Evolutionary conservation across 2,797 vertebrate genomes (phyloP).

Genomic region (Oceanodroma leucorhoa): DNA sequence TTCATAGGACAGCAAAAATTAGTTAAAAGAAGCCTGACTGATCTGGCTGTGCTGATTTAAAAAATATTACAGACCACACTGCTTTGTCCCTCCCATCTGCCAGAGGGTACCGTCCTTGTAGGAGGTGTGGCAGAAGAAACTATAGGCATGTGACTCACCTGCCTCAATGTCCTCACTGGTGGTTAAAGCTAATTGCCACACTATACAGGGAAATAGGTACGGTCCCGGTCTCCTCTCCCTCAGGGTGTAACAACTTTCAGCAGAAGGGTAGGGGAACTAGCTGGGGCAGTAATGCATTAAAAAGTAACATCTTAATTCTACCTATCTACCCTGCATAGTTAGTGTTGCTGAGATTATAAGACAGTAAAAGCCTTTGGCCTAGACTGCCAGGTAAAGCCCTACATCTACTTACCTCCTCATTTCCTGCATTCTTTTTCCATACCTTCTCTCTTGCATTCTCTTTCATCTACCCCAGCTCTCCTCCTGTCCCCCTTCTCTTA

Average conservation of each 20-base stretch:
- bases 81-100: neutral
- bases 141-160: neutral
- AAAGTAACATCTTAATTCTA: neutral
- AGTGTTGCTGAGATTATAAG: neutral
- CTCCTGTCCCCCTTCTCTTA: neutral
- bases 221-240: neutral
- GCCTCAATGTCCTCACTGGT: neutral
- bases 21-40: neutral
- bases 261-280: neutral
- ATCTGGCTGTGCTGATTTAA: neutral
- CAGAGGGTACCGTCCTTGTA: neutral
- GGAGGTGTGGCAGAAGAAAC: neutral
- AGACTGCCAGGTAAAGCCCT: neutral
- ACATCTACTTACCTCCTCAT: neutral
- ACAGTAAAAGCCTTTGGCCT: neutral
- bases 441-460: neutral
- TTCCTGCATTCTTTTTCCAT: neutral
- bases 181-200: constrained; percentile 19
- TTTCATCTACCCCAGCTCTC: neutral
- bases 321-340: neutral
- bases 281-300: neutral
- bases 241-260: constrained; percentile 26
- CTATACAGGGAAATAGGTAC: neutral
- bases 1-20: neutral
- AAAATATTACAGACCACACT: neutral